Percentiles rank a stretch among this genome's conserved stretches.
Conservation (phyloP, 2,888 invertebrate genomes). For the Campoplex nolae region DNA sequence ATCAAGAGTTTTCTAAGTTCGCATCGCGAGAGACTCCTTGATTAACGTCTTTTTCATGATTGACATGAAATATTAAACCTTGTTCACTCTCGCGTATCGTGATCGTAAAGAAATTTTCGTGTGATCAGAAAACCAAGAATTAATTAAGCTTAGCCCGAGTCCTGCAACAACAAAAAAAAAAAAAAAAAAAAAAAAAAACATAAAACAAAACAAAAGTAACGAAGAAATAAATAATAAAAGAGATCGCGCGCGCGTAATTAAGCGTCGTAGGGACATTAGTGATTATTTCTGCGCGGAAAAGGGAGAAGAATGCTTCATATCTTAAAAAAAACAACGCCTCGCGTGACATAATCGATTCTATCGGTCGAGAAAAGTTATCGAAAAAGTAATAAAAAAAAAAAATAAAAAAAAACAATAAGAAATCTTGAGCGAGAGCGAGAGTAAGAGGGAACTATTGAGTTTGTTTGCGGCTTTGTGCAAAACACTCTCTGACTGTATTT, state of each 20-base stretch:
- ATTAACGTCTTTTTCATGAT: slow-evolving; percentile 30
- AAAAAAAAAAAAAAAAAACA: not conserved
- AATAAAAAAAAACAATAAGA: slow-evolving; percentile 21
- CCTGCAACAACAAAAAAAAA: slow-evolving; percentile 34
- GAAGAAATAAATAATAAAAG: slow-evolving; percentile 12
- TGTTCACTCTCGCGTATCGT: slow-evolving; percentile 42
- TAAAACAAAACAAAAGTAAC: not conserved
- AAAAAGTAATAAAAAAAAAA: not conserved
- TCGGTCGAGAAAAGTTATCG: slow-evolving; percentile 12
- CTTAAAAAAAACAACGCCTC: slow-evolving; percentile 45
- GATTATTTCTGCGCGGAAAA: slow-evolving; percentile 60
- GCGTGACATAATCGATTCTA: slow-evolving; percentile 17
- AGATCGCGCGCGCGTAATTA: slow-evolving; percentile 42
- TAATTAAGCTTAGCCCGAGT: slow-evolving; percentile 33
- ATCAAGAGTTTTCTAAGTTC: slow-evolving; percentile 54
- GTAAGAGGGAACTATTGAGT: slow-evolving; percentile 53
- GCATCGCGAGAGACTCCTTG: slow-evolving; percentile 5
- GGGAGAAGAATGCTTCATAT: slow-evolving; percentile 67
- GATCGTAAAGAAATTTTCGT: slow-evolving; percentile 36
- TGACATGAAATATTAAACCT: slow-evolving; percentile 3
- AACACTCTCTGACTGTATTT: slow-evolving; percentile 55
- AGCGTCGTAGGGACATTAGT: slow-evolving; percentile 61
- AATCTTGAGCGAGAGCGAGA: slow-evolving; percentile 18
- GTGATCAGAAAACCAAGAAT: slow-evolving; percentile 29
- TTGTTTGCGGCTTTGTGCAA: slow-evolving; percentile 64